Percentiles rank a stretch among this genome's conserved stretches.
These are phyloP conservation scores for Eonycteris spelaea DNA, from an alignment of 2,113 vertebrate genomes.

Conservation along the genomic window DNA sequence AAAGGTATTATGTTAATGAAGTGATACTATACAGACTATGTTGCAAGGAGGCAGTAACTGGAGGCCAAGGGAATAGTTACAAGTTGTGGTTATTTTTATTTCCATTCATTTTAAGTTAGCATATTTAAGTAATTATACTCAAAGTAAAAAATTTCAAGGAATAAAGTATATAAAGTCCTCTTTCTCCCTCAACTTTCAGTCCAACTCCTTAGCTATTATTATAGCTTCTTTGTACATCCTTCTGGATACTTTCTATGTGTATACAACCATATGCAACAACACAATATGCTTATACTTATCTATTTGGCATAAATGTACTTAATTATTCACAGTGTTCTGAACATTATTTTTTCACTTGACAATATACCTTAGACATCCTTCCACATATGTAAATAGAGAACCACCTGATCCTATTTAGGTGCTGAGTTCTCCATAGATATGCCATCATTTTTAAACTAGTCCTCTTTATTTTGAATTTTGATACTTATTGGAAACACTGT, in stretches of 20 bases:
- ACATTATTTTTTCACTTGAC: not conserved
- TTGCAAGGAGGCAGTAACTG: not conserved
- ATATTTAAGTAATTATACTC: not conserved
- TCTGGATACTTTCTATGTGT: not conserved
- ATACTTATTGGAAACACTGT: not conserved
- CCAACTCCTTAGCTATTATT: not conserved
- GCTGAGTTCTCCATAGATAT: not conserved
- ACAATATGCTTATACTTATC: not conserved
- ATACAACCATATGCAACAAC: not conserved
- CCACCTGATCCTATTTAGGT: not conserved
- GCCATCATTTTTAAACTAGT: not conserved
- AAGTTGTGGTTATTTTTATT: slow-evolving; percentile 22
- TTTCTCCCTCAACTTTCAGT: not conserved
- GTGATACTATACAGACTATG: not conserved
- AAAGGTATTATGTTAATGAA: not conserved
- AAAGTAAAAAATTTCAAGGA: not conserved
- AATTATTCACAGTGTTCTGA: not conserved
- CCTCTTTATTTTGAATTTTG: not conserved
- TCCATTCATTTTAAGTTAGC: not conserved
- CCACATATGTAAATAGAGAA: not conserved
- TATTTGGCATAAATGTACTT: not conserved
- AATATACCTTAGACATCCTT: not conserved
- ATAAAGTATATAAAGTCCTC: not conserved
- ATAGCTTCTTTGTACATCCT: not conserved
- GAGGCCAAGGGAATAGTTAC: not conserved